Evolutionary conservation across 2,888 invertebrate genomes (phyloP).

Genomic region (Oligia strigilis): DNA sequence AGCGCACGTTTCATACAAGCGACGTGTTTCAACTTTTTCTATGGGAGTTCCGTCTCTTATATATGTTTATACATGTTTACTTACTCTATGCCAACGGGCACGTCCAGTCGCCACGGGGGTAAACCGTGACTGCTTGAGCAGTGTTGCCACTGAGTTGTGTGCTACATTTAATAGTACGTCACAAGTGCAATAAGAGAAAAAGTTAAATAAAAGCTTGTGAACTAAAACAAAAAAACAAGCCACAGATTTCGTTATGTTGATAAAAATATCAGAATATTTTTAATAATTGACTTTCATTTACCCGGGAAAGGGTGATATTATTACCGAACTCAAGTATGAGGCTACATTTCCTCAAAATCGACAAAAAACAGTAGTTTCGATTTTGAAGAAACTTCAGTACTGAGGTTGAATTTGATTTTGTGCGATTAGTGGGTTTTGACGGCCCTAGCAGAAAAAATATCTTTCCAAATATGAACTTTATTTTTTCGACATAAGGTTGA

Average conservation of each 20-base stretch:
- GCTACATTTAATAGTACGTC: too few relatives aligned
- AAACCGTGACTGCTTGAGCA: too few relatives aligned
- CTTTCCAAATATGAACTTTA: slow-evolving; percentile 61
- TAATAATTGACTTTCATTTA: not conserved
- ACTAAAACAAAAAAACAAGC: not conserved
- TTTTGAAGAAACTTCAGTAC: slow-evolving; percentile 53
- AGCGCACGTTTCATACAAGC: too few relatives aligned
- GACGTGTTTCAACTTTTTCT: too few relatives aligned
- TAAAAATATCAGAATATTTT: not conserved
- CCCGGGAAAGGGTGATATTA: not conserved
- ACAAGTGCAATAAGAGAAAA: not conserved
- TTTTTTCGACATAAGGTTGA: slow-evolving; percentile 44
- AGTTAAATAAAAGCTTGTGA: not conserved
- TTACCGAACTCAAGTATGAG: slow-evolving; percentile 56
- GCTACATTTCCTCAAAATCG: slow-evolving; percentile 55
- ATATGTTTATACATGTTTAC: too few relatives aligned
- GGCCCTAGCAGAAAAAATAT: slow-evolving; percentile 40
- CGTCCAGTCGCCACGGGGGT: too few relatives aligned
- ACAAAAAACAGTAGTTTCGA: slow-evolving; percentile 53
- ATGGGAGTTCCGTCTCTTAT: too few relatives aligned
- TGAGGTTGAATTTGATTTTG: slow-evolving; percentile 54
- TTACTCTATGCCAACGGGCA: too few relatives aligned
- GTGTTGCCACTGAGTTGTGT: too few relatives aligned
- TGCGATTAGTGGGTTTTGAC: slow-evolving; percentile 59
- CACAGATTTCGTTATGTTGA: not conserved